These are phyloP conservation scores for Aspiorhynchus laticeps DNA, from an alignment of 2,113 vertebrate species.

Conservation along the genomic window DNA sequence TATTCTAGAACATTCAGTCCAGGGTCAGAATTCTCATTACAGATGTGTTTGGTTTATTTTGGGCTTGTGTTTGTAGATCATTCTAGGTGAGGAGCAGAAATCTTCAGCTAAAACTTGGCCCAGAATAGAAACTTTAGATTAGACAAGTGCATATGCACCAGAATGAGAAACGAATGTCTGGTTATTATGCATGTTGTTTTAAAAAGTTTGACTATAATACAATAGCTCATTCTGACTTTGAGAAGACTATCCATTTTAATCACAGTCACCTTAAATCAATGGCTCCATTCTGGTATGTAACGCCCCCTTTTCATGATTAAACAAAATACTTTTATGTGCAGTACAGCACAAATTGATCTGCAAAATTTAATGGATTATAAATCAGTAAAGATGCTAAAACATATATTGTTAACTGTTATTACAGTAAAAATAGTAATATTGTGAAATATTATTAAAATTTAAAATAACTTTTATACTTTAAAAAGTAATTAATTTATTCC, in stretches of 20 bases:
- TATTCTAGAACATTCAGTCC: constrained; percentile 4
- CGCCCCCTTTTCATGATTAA: too few relatives aligned
- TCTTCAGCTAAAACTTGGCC: background rate
- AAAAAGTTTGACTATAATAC: background rate
- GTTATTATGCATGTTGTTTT: background rate
- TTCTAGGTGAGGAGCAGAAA: background rate
- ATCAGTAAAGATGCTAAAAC: background rate
- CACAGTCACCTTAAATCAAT: too few relatives aligned
- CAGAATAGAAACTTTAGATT: constrained; percentile 18
- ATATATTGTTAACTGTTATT: too few relatives aligned
- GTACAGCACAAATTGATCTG: background rate
- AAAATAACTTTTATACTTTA: too few relatives aligned
- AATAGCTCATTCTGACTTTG: background rate
- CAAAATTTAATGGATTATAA: background rate
- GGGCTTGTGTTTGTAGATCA: constrained; percentile 2
- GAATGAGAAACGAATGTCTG: background rate
- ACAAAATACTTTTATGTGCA: background rate
- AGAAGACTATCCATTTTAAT: background rate
- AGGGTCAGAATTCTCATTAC: background rate
- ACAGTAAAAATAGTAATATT: too few relatives aligned
- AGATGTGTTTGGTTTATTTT: constrained; percentile 19
- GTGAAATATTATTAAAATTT: too few relatives aligned
- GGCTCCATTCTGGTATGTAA: too few relatives aligned
- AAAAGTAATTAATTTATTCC: too few relatives aligned
- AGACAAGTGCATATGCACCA: constrained; percentile 1